Evolutionary conservation across 1,140 invertebrate genomes (phyloP).

Genomic region (fruit fly (Drosophila melanogaster)): Release_6_plus_ISO1_MT NT_033779.5:16254001-16254500

Average conservation of each 20-base stretch:
- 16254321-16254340: slow-evolving; percentile 26
- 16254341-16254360: background rate
- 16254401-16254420: slow-evolving; percentile 7
- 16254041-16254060: background rate
- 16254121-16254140: slow-evolving; percentile 33
- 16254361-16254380: slow-evolving; percentile 27
- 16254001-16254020: slow-evolving; percentile 34
- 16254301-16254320: slow-evolving; percentile 20
- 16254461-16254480: background rate
- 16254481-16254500: slow-evolving; percentile 29
- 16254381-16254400: slow-evolving; percentile 49
- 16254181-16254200: slow-evolving; percentile 12
- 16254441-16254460: background rate
- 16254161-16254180: slow-evolving; percentile 3
- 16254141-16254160: slow-evolving; percentile 4
- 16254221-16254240: slow-evolving; percentile 24
- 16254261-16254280: slow-evolving; percentile 20
- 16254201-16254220: background rate
- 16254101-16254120: slow-evolving; percentile 46
- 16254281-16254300: slow-evolving; percentile 40
- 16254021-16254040: slow-evolving; percentile 27
- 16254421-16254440: slow-evolving; percentile 50
- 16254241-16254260: slow-evolving; percentile 11
- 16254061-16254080: background rate
- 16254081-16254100: background rate